A percentile compares a stretch with the other conserved stretches of the same genome.
These are phyloP conservation scores for Cotesia glomerata DNA, from an alignment of 1,140 invertebrate genomes.

Conservation along the genomic window DNA sequence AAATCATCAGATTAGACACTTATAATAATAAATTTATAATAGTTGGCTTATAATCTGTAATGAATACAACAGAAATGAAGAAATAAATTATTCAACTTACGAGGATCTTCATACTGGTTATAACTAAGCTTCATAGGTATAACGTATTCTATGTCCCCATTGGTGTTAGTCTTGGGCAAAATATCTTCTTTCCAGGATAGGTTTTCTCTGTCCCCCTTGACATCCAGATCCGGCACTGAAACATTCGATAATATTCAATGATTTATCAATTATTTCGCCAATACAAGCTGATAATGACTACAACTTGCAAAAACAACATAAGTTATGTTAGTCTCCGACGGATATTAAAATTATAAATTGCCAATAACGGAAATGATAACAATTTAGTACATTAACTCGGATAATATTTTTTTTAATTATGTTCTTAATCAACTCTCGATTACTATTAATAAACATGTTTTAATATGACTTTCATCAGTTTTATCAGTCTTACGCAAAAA, in stretches of 20 bases:
- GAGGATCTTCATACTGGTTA: conserved; percentile 56
- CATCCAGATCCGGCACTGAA: neutral
- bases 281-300: neutral
- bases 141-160: conserved; percentile 48
- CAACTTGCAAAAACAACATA: neutral
- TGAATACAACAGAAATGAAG: conserved; percentile 5
- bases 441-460: too few species aligned
- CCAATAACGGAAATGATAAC: neutral
- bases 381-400: neutral
- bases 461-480: too few species aligned
- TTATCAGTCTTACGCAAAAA: too few species aligned
- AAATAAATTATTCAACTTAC: conserved; percentile 44
- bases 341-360: neutral
- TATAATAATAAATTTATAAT: neutral
- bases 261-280: too few species aligned
- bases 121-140: conserved; percentile 50
- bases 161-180: neutral
- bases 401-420: too few species aligned
- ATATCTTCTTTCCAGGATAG: neutral
- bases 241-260: neutral
- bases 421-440: too few species aligned
- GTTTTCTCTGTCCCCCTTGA: neutral
- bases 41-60: neutral
- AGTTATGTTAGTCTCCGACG: neutral
- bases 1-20: neutral